These are phyloP conservation scores for Cotesia vestalis DNA, from an alignment of 1,140 invertebrate genomes.

Conservation along the genomic window DNA sequence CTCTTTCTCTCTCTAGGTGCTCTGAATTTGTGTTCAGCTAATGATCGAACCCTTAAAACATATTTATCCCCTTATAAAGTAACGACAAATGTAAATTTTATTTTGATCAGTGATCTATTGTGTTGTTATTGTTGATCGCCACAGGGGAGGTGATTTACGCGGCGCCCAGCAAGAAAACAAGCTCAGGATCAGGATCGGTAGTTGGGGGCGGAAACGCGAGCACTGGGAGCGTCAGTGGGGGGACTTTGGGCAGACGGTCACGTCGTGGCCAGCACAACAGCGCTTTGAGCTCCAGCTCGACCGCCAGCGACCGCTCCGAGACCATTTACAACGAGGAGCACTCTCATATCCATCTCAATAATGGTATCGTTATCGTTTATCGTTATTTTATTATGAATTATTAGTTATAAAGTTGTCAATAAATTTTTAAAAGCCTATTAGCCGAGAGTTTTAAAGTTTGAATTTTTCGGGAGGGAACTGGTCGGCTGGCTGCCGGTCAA, in stretches of 20 bases:
- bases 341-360: conserved; percentile 53
- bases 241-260: conserved; percentile 52
- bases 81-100: background rate
- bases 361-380: conserved; percentile 45
- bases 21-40: no score
- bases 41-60: no score
- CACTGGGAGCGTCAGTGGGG: conserved; percentile 36
- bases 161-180: conserved; percentile 61
- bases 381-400: background rate
- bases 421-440: background rate
- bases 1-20: background rate
- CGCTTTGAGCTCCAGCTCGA: conserved; percentile 55
- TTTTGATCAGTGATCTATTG: conserved; percentile 3
- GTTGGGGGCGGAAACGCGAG: background rate
- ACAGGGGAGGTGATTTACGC: conserved; percentile 65
- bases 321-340: conserved; percentile 54
- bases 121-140: conserved; percentile 24
- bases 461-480: conserved; percentile 15
- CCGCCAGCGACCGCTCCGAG: conserved; percentile 55
- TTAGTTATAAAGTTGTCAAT: no score
- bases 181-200: conserved; percentile 30
- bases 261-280: conserved; percentile 53
- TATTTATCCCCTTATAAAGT: no score
- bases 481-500: conserved; percentile 23
- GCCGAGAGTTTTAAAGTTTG: background rate